Base-by-base conservation (phyloP, 2,113 vertebrate species). In the Pedetes capensis region DNA sequence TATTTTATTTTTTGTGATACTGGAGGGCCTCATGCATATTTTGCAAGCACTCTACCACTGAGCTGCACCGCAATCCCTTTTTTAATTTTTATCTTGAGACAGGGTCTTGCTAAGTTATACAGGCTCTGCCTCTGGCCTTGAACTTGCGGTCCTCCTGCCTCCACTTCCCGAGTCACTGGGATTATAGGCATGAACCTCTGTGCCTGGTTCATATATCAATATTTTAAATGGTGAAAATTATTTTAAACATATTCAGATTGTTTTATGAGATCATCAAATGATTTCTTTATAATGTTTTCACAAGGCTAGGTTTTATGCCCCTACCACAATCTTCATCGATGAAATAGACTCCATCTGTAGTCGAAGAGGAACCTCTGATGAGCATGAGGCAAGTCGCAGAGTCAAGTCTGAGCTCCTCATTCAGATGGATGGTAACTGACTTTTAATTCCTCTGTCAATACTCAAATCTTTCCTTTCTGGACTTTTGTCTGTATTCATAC, bases 281-380 rank as follows among this genome's bases (percentile, higher is more conserved):
- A 78, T 85, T 42, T 57, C 63, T 95, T 89, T 86, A 63, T 82
- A 91, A 92, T 82, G 34, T 97, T 96, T 97, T 96, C 94, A 94
- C 59, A 4, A 99, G 99, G 99, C 99, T 4, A 98, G 98, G 84
- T 99, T 98, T 98, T 99, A 99, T 39, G 98, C 99, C 0, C 99
- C 99, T 16, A 98, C 99, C 53, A 99, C 98, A 0, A 98, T 99
- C 97, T 99, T 99, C 97, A 98, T 99, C 78, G 99, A 99, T 49
- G 98, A 99, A 97, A 99, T 99, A 37, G 99, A 99, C 94, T 98
- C 98, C 44, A 99, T 99, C 96, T 99, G 98, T 97, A 98, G 99
- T 92, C 98, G 99, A 76, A 98, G 99, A 93, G 98, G 98, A 91
- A 99, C 98, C 0, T 99, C 98, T 0, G 98, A 99, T 0, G 99